Evolutionary conservation across 2,888 invertebrate genomes (phyloP), one percentile per base, ranked within the genome.

Genomic region (Euplagia quadripunctaria): DNA sequence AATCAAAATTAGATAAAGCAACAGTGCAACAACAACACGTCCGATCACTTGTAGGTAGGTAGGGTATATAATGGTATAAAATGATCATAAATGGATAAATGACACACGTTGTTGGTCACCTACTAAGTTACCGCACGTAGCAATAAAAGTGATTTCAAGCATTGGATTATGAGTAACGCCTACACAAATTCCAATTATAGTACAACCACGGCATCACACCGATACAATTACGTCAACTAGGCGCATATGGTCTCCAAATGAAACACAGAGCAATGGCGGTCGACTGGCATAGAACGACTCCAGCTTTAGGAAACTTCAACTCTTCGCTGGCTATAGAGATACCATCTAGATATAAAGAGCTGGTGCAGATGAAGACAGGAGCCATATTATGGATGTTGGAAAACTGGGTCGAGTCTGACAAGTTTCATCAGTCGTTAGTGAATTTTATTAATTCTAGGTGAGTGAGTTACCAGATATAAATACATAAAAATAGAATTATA

Each of bases 371-470:
- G 92, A 95, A 95, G 80, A 95, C 95, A 1, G 94, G 94, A 0
- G 91, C 95, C 0, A 87, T 96, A 20, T 72, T 95, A 58, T 95
- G 95, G 95, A 96, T 96, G 96, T 82, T 96, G 14, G 95, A 95
- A 76, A 94, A 95, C 72, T 96, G 96, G 95, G 79, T 96, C 0
- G 93, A 91, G 2, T 85, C 92, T 0, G 91, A 94, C 71, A 92
- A 89, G 85, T 88, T 91, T 75, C 89, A 94, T 77, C 82, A 86
- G 58, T 90, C 94, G 4, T 79, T 96, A 70, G 89, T 93, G 52
- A 91, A 92, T 79, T 95, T 94, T 82, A 91, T 96, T 16, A 93
- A 94, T 78, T 88, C 88, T 71, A 90, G 87, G 91, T 82, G 67
- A 74, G 73, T 72, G 61, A 49, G 1, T 49, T n/a, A 9, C 14